phyloP scores from a whole-genome alignment of 2,797 vertebrate genomes.

The Brachymystax lenok region DNA sequence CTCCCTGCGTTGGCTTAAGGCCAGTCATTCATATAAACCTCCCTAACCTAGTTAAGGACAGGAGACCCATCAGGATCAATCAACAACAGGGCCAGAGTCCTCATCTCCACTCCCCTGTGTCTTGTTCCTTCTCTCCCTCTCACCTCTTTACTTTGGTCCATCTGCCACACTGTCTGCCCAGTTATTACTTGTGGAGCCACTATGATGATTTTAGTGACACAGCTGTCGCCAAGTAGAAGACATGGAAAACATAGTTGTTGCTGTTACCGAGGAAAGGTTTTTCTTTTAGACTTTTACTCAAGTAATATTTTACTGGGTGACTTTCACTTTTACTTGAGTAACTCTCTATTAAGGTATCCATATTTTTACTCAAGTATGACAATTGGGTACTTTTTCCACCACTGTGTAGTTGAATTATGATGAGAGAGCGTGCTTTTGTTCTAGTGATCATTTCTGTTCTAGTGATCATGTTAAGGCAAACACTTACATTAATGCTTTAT shows the following conservation, averaged over 20 bases:
- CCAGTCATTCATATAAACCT: no score
- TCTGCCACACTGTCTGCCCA: not conserved
- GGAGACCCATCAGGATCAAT: not conserved
- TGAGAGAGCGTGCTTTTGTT: constrained; percentile 38
- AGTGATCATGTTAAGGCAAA: constrained; percentile 10
- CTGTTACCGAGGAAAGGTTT: not conserved
- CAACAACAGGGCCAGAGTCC: not conserved
- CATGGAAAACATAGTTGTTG: constrained; percentile 20
- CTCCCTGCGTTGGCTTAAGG: no score
- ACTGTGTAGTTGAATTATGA: constrained; percentile 39
- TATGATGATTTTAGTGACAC: constrained; percentile 34
- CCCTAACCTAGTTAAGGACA: no score
- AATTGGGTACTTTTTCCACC: no score
- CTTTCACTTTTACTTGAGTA: no score
- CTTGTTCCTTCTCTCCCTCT: not conserved
- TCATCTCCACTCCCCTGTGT: not conserved
- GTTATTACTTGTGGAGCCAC: not conserved
- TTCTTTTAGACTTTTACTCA: not conserved
- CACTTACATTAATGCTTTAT: constrained; percentile 40
- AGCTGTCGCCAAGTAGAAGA: constrained; percentile 48
- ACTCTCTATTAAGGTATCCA: no score
- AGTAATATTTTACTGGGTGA: no score
- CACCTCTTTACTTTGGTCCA: not conserved
- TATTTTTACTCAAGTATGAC: no score
- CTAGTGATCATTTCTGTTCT: constrained; percentile 33